These are phyloP conservation scores for Procambarus virginalis DNA, from an alignment of 1,140 invertebrate species.

Conservation along the genomic window DNA sequence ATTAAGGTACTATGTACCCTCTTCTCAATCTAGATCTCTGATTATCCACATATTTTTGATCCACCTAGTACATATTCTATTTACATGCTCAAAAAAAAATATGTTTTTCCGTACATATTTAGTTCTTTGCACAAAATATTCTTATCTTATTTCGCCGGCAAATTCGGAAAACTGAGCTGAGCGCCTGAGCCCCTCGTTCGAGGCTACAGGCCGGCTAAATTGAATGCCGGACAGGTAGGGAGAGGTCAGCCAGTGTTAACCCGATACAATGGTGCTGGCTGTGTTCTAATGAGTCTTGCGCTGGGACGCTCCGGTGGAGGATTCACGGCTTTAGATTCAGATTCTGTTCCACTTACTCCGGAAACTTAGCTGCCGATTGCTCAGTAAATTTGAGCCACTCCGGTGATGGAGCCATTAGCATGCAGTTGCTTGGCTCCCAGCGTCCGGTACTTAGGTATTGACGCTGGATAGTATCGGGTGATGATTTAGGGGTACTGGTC, in stretches of 20 bases:
- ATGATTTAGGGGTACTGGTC: not conserved
- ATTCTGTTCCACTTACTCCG: not conserved
- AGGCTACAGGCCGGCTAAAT: not conserved
- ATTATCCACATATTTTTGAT: too few relatives aligned
- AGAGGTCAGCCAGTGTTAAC: not conserved
- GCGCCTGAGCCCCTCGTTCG: too few relatives aligned
- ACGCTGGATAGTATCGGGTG: not conserved
- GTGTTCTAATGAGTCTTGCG: not conserved
- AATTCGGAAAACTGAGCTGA: too few relatives aligned
- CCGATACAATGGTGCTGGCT: not conserved
- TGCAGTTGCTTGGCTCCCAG: not conserved
- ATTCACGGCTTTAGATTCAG: not conserved
- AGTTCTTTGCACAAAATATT: too few relatives aligned
- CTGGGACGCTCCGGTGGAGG: not conserved
- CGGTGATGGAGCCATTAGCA: not conserved
- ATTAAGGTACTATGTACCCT: too few relatives aligned
- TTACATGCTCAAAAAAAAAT: too few relatives aligned
- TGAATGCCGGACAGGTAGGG: not conserved
- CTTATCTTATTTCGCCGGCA: too few relatives aligned
- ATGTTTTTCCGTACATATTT: too few relatives aligned
- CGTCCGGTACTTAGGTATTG: not conserved
- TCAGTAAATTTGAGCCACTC: conserved; percentile 3
- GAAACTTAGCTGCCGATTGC: not conserved
- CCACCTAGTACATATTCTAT: too few relatives aligned
- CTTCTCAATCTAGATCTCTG: too few relatives aligned